Evolutionary conservation across 2,888 invertebrate genomes (phyloP), one percentile per base, ranked within the genome.

Genomic region (Rotaria macrura): DNA sequence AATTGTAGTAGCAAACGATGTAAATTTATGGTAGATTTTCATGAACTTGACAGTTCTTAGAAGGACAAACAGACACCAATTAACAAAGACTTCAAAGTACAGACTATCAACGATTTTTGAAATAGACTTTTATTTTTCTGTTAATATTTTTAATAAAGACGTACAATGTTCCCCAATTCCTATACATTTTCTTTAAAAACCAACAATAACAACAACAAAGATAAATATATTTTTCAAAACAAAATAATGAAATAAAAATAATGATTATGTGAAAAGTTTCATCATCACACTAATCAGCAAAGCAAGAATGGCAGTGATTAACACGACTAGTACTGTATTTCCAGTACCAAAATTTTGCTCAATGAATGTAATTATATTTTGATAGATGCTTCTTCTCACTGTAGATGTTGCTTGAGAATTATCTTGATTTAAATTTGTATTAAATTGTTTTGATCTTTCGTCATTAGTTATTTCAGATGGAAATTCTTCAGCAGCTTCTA

Each of bases 401-500:
- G 34, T 20, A 5, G 34, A 65, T 65, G 34, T 34, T 20, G 34
- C 34, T 20, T 65, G 65, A 65, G 6, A 17, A 29, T 6, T 12
- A 29, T 65, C 25, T 54, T 25, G 10, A 34, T 65, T 65, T 14
- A 43, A 43, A n/a, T 20, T 43, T 10, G 79, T 79, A 43, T 79
- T 79, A 40, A 79, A 43, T 79, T 79, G 79, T 43, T 79, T 79
- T 25, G 12, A 25, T 43, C 79, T 23, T 79, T 79, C 79, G 12
- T 40, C 43, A n/a, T 25, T 79, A n/a, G 79, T 79, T 25, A 79
- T 43, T 43, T 43, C 43, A 5, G 14, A 5, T 40, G 79, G 79
- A 79, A 79, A 79, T 79, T 79, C 79, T 79, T 79, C 79, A 25
- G 43, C 79, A 43, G 43, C 79, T 79, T 79, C 79, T 20, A 79